Base-by-base conservation (phyloP, 1,140 invertebrate genomes). In the Caerostris darwini region DNA sequence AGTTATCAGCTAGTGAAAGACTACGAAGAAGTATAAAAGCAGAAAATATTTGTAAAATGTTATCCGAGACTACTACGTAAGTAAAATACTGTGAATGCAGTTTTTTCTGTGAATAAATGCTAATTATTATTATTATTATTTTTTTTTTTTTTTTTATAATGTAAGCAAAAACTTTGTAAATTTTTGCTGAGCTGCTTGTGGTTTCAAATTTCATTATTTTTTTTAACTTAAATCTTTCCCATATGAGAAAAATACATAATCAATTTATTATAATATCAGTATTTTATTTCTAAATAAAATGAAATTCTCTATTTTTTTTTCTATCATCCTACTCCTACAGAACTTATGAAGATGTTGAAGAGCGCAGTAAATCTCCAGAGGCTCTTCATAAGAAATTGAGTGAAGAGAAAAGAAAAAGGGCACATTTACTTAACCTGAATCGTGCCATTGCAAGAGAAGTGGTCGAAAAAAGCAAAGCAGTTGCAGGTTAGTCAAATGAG, bases 361-460 rank as follows among this genome's bases (percentile, higher is more conserved):
- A 94, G 95, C 17, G 95, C 95, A 94, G 94, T 88, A 92, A 91
- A 90, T 94, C 81, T 61, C 92, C 71, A 82, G 94, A 95, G 92
- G 95, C 69, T 57, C 83, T 90, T 85, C 97, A 96, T 93, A 96
- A 96, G 86, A 97, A 98, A 95, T 97, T 98, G 59, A 97, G 97
- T 56, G 98, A 98, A 95, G 98, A 99, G 95, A 98, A 98, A 96
- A 97, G 97, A 94, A 98, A 98, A 95, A 97, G 98, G 59, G 98
- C 98, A 95, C 98, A 98, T 96, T 96, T 99, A 95, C 96, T 99
- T 71, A 98, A 98, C 95, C 96, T 99, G 92, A 98, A 98, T 96
- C 98, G 99, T 96, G 98, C 98, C 95, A 96, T 99, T 94, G 98
- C 98, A n/a, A 97, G 98, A 95, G 98, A 99, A 97, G 98, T 99